A percentile compares a stretch with the other conserved stretches of the same genome.
Conservation (phyloP, 2,113 vertebrate species). For the Dromaius novaehollandiae region DNA sequence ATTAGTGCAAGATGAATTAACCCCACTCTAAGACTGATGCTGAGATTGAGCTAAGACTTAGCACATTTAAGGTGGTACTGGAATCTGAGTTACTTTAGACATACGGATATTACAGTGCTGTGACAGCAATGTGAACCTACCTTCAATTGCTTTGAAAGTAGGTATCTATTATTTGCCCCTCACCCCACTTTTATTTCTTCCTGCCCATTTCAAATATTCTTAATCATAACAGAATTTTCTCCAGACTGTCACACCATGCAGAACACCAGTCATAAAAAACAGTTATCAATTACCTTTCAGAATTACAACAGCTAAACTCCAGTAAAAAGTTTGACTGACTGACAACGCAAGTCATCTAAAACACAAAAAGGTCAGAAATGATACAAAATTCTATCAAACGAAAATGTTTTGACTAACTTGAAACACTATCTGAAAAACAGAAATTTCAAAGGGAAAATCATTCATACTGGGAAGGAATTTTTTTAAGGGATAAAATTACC, state of each 20-base stretch:
- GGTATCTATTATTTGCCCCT: background rate
- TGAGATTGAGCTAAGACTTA: background rate
- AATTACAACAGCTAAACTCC: background rate
- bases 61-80: background rate
- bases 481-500: background rate
- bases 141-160: background rate
- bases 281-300: background rate
- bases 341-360: background rate
- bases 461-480: background rate
- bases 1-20: background rate
- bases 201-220: background rate
- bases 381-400: background rate
- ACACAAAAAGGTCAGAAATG: background rate
- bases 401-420: background rate
- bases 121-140: background rate
- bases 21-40: rapidly evolving
- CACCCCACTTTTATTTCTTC: background rate
- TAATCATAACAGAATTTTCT: background rate
- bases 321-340: background rate
- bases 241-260: background rate
- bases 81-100: background rate
- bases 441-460: background rate
- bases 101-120: background rate
- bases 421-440: background rate
- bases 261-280: background rate